Base-by-base conservation (phyloP, 1,140 invertebrate genomes). In the Plodia interpunctella region DNA sequence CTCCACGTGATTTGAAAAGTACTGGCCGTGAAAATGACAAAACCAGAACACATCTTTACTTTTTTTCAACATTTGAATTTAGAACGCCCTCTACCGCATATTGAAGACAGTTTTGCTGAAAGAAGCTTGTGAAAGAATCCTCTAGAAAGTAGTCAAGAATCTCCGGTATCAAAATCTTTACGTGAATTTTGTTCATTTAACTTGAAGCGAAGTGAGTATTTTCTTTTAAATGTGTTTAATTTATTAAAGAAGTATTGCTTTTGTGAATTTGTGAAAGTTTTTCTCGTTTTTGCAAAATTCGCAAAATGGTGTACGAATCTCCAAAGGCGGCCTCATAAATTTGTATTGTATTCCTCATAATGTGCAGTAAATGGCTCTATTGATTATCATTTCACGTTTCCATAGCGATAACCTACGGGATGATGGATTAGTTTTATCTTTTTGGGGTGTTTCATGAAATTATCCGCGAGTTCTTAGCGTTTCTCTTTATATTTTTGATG, bases 111-210 rank as follows among this genome's bases (percentile, higher is more conserved):
- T 69, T 79, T 70, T 58, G 62, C 68, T 86, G 86, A 88, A 87
- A 88, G 86, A 88, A 88, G 83, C 86, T 77, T 79, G 70, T 88
- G 86, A 83, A 88, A 86, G 83, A 88, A 88, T 88, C 86, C 86
- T 87, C 83, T 88, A 78, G 86, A 88, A 85, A 87, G 80, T 86
- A 88, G 82, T 78, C 81, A 88, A 78, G 83, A 83, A 86, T 87
- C 83, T 86, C 86, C 86, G 81, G 86, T 81, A 87, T 81, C 86
- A 87, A 88, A 88, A 87, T 88, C 86, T 81, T 87, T 83, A 78
- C 78, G 86, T 88, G 86, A 83, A 86, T 80, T 76, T 87, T 85
- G 71, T 84, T 86, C 82, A 30, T 53, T 68, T 78, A 74, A 74
- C 72, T 68, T 74, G 76, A 86, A 81, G 77, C 70, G 81, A 88